Evolutionary conservation across 2,888 invertebrate genomes (phyloP).

Genomic region (Oxycera nigricornis): DNA sequence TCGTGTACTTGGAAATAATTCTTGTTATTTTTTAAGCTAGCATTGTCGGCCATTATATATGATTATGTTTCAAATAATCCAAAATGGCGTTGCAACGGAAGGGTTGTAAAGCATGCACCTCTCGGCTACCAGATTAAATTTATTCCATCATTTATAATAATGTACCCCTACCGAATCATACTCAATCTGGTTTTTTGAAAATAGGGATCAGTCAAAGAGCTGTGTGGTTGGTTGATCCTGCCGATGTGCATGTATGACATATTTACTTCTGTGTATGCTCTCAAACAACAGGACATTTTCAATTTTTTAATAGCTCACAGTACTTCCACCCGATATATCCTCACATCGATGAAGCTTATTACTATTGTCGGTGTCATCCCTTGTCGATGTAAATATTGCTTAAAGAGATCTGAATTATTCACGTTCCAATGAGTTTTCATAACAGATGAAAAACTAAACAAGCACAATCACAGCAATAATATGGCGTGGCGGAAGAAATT

Average conservation of each 20-base stretch:
- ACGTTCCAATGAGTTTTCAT: constrained; percentile 41
- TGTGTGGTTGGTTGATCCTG: constrained; percentile 18
- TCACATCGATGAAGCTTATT: constrained; percentile 26
- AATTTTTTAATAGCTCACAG: too few species aligned
- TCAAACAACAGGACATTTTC: too few species aligned
- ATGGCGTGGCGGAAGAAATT: constrained; percentile 10
- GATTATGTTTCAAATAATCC: too few species aligned
- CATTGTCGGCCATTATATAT: too few species aligned
- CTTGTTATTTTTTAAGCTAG: too few species aligned
- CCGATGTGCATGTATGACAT: background rate
- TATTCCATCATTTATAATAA: constrained; percentile 21
- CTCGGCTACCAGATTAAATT: constrained; percentile 10
- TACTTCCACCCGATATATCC: constrained; percentile 18
- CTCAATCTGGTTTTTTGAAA: background rate
- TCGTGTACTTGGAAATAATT: too few species aligned
- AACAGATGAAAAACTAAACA: constrained; percentile 18
- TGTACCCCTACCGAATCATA: constrained; percentile 28
- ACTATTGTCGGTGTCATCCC: constrained; percentile 38
- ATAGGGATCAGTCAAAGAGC: background rate
- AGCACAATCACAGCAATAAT: constrained; percentile 21
- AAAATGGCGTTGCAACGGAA: background rate
- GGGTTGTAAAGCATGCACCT: background rate
- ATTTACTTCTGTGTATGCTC: background rate
- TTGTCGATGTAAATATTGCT: constrained; percentile 31
- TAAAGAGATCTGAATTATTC: constrained; percentile 39